These are phyloP conservation scores for Drosophila kuntzei DNA, from an alignment of 2,888 invertebrate species.

Conservation along the genomic window DNA sequence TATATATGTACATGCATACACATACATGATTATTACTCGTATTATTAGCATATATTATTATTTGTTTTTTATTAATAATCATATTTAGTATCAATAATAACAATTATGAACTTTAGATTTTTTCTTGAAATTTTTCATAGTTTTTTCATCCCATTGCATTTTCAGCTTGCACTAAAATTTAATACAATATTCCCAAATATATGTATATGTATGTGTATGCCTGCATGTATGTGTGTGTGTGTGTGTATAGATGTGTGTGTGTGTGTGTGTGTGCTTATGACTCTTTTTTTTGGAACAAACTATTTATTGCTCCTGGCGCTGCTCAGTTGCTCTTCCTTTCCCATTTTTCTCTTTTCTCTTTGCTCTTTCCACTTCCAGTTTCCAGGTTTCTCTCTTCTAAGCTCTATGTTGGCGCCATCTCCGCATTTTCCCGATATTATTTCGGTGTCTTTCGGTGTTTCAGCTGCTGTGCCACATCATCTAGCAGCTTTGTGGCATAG, in stretches of 20 bases:
- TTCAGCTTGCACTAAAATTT: constrained; percentile 31
- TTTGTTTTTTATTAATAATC: constrained; percentile 24
- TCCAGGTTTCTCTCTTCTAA: constrained; percentile 38
- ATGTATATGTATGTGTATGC: constrained; percentile 33
- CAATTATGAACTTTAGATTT: constrained; percentile 37
- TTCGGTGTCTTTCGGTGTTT: constrained; percentile 85
- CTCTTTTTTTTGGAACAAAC: constrained; percentile 53
- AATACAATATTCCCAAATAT: constrained; percentile 41
- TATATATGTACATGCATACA: constrained; percentile 10
- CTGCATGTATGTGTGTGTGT: constrained; percentile 31
- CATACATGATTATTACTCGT: constrained; percentile 8
- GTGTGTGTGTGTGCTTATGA: constrained; percentile 54
- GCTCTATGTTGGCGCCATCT: constrained; percentile 68
- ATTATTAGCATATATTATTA: constrained; percentile 9
- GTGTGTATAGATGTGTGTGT: constrained; percentile 30
- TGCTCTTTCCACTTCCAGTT: neutral
- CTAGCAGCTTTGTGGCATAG: constrained; percentile 71
- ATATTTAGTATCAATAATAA: constrained; percentile 53
- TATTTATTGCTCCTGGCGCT: constrained; percentile 62
- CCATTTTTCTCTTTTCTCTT: neutral
- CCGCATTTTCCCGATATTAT: constrained; percentile 83
- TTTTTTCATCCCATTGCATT: constrained; percentile 5
- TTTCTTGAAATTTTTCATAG: neutral
- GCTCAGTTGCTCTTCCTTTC: constrained; percentile 28
- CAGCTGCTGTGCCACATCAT: constrained; percentile 81